Conservation (phyloP, 1,140 invertebrate species). For the Phymastichus coffea region DNA sequence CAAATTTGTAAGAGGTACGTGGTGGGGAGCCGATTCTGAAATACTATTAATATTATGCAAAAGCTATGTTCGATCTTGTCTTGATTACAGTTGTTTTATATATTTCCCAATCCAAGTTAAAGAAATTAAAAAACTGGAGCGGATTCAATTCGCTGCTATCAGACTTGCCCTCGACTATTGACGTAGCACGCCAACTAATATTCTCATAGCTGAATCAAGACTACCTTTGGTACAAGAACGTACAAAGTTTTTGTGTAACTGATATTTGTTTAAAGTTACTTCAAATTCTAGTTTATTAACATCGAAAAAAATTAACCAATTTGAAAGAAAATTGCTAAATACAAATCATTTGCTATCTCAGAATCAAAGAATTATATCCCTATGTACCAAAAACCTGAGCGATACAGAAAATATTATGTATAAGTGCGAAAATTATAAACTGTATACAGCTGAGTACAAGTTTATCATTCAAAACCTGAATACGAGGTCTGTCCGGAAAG, state of each 20-base stretch:
- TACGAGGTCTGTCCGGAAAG: too few species aligned
- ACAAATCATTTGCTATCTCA: not conserved
- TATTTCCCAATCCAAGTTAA: constrained; percentile 6
- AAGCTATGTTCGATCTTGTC: constrained; percentile 5
- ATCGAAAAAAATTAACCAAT: not conserved
- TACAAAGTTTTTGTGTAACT: not conserved
- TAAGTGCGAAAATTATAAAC: not conserved
- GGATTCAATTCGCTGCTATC: constrained; percentile 1
- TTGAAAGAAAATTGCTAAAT: not conserved
- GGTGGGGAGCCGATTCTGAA: constrained; percentile 13
- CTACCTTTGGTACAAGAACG: not conserved
- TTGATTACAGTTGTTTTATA: constrained; percentile 16
- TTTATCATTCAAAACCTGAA: not conserved
- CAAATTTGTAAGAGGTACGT: constrained; percentile 6
- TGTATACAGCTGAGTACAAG: not conserved
- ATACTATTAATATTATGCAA: constrained; percentile 5
- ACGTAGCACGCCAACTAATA: constrained; percentile 2
- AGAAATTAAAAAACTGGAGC: not conserved
- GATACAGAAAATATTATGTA: too few species aligned
- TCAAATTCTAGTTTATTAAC: not conserved
- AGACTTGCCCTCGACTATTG: constrained; percentile 5
- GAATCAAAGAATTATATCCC: not conserved
- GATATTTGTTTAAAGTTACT: not conserved
- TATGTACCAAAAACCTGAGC: too few species aligned
- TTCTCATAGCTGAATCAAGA: constrained; percentile 5